Conservation (phyloP, 2,113 vertebrate genomes). For the Bungarus multicinctus region DNA sequence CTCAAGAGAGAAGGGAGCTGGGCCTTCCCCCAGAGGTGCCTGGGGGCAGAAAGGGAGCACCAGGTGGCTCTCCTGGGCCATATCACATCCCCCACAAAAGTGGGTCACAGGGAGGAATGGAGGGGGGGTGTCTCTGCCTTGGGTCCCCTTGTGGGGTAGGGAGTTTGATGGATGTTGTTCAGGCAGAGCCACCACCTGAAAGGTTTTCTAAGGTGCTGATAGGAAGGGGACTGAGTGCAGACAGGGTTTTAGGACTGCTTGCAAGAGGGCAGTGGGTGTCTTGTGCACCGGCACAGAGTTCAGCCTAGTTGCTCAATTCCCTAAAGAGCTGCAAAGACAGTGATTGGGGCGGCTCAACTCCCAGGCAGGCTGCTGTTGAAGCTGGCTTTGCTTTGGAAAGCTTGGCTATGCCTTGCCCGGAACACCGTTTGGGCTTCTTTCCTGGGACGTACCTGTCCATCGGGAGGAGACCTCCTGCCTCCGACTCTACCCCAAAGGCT, state of each 20-base stretch:
- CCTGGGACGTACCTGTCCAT: background rate
- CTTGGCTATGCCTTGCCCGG: background rate
- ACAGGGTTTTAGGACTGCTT: background rate
- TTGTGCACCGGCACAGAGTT: background rate
- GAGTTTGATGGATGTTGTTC: background rate
- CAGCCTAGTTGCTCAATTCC: background rate
- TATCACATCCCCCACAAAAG: rapidly evolving
- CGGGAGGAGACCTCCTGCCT: background rate
- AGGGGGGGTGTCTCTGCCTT: background rate
- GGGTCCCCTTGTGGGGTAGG: background rate
- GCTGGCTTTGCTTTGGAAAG: no score
- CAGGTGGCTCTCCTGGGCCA: background rate
- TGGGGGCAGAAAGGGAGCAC: background rate
- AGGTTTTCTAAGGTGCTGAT: background rate
- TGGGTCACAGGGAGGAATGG: background rate
- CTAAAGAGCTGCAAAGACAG: background rate
- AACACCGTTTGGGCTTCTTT: background rate
- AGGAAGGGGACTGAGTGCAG: background rate
- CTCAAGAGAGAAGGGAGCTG: background rate
- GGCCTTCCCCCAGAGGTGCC: background rate
- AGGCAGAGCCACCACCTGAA: background rate
- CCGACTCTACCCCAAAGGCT: background rate
- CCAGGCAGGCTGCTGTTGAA: background rate
- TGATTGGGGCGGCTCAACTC: background rate
- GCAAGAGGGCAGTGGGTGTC: background rate